phyloP scores from a whole-genome alignment of 37 sponge, comb jelly and placozoan species.

The Diacarnus erythraeanus region DNA sequence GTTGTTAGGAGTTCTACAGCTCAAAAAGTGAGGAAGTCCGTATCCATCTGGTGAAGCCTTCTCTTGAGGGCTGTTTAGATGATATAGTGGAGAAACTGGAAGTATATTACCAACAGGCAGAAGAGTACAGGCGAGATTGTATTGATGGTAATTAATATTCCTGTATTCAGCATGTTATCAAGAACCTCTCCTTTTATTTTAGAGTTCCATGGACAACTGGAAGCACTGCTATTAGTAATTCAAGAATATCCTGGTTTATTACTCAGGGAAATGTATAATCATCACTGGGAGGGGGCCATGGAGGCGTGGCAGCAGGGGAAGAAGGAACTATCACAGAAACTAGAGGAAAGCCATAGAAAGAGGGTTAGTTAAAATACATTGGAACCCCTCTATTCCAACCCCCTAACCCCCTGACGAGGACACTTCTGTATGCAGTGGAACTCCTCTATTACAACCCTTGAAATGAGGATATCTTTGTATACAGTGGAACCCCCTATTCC shows the following conservation, averaged over 20 bases:
- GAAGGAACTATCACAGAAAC: background rate
- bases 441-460: too few species aligned
- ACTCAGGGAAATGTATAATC: background rate
- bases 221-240: background rate
- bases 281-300: background rate
- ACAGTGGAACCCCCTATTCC: too few species aligned
- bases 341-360: background rate
- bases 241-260: background rate
- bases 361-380: conserved; percentile 25
- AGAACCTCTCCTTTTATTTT: background rate
- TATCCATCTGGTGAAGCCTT: too few species aligned
- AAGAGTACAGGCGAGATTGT: conserved; percentile 76
- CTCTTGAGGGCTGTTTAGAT: conserved; percentile 70
- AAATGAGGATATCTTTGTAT: too few species aligned
- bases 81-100: conserved; percentile 52
- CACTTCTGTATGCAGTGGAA: too few species aligned
- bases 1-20: background rate
- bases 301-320: background rate
- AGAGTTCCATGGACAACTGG: background rate
- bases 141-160: conserved; percentile 62
- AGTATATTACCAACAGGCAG: conserved; percentile 66
- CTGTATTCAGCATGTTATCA: background rate
- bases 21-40: conserved; percentile 24
- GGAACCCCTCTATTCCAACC: too few species aligned
- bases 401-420: too few species aligned